Percentiles rank a stretch among this genome's conserved stretches.
Conservation (phyloP, 2,113 vertebrate species). For the Xiphias gladius region DNA sequence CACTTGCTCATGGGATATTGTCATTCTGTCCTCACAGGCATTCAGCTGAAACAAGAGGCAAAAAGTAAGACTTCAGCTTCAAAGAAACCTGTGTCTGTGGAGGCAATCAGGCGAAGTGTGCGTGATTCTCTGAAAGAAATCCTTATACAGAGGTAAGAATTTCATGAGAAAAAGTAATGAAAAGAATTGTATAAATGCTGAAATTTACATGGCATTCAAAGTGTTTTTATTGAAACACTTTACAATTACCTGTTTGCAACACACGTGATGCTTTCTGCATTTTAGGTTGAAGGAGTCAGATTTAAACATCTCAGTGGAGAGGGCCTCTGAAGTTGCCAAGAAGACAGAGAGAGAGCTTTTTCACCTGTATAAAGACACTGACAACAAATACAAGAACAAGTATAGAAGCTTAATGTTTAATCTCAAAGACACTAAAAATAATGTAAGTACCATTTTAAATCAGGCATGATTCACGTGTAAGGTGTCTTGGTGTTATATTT, state of each 20-base stretch:
- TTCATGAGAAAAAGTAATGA: neutral
- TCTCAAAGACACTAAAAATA: constrained; percentile 98
- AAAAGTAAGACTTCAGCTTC: constrained; percentile 89
- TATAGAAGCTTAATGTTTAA: constrained; percentile 99
- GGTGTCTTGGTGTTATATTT: neutral
- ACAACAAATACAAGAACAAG: constrained; percentile 98
- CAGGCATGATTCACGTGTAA: neutral
- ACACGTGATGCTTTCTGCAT: neutral
- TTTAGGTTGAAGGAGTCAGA: constrained; percentile 93
- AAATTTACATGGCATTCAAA: neutral
- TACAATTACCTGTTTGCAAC: neutral
- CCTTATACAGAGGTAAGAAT: constrained; percentile 91
- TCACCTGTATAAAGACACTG: constrained; percentile 96
- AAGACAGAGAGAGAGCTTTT: constrained; percentile 96
- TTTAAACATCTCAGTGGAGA: constrained; percentile 92
- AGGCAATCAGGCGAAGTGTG: constrained; percentile 95
- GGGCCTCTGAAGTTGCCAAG: constrained; percentile 92
- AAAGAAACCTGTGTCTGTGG: constrained; percentile 93
- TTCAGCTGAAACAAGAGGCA: constrained; percentile 86
- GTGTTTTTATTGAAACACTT: neutral
- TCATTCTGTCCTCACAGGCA: constrained; percentile 80
- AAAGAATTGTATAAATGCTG: neutral
- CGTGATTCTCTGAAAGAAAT: constrained; percentile 96
- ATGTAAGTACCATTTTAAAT: constrained; percentile 84
- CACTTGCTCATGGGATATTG: constrained; percentile 20